Base-by-base conservation (phyloP, 2,113 vertebrate species). In the Aleadryas rufinucha region DNA sequence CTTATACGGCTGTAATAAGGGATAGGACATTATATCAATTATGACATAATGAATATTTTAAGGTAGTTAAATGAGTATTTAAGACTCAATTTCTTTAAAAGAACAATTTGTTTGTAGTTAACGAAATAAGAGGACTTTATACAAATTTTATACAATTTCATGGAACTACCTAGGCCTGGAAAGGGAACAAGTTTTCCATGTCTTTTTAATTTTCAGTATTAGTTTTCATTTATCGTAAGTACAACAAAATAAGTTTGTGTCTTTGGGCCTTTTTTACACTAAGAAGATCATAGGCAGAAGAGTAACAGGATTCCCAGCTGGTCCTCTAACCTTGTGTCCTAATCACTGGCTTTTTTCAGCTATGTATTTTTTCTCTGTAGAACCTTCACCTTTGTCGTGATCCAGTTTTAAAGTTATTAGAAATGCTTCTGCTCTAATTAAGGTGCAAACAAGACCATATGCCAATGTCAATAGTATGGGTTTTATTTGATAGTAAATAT, bases 131-230 rank as follows among this genome's bases (percentile, higher is more conserved):
- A 66, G 10, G 59, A 63, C 9, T 47, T 71, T 7, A 42, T 24
- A 39, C 1, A 54, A 54, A 37, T 54, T 76, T 60, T 57, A 56
- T 45, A 68, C 5, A 27, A 44, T 33, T 82, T 76, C 13, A 64
- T 37, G 21, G 9, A 42, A 5, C 23, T 63, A 45, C 26, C 18
- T 42, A 22, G 10, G 15, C 13, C 37, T 87, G 42, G 23, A 65
- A 81, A 64, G 6, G 4, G 50, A 81, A 24, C 2, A 59, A 39
- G 6, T 16, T 10, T 77, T 80, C n/a, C 15, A 59, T 0, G 0
- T 13, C 7, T 23, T 45, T 45, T 69, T 77, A 60, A 82, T 87
- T 68, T 47, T 35, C 19, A 80, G 9, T 35, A 44, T 16, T 54
- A 65, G 9, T 30, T 75, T 53, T 61, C 2, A 3, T 44, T 72